Base-by-base conservation (phyloP, 2,888 invertebrate species). In the Elysia crispata region DNA sequence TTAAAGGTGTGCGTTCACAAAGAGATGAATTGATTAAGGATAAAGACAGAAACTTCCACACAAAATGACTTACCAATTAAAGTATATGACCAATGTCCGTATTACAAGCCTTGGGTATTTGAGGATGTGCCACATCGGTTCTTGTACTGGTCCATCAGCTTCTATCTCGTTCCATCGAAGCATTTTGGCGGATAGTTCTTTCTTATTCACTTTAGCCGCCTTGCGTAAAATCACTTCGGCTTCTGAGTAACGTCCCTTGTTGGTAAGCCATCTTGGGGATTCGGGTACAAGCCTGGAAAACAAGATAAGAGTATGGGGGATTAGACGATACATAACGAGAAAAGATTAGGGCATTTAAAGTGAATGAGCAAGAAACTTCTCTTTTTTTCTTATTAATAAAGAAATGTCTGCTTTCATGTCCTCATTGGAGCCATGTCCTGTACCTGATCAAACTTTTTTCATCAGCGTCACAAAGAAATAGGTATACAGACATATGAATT, bases 241-340 rank as follows among this genome's bases (percentile, higher is more conserved):
- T 76, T 87, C 86, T 30, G 83, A 57, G 30, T 81, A 30, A 11
- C 85, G 77, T 1, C 84, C 84, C 69, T 82, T 75, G 15, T 80
- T 79, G 15, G 86, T 66, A 15, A 87, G 75, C 87, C 87, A 87
- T 50, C 87, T 77, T 15, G 87, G 86, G 0, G 87, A 87, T 62
- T 87, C 87, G 0, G 86, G 85, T 0, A 87, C 78, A 23, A 86
- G 49, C 84, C 87, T 87, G 57, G 11, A 23, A 5, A 50, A 20
- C 8, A n/a, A 69, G 15, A 28, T 18, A 15, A 18, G 3, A 23
- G 30, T 5, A 6, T 60, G 15, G n/a, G n/a, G n/a, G n/a, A n/a
- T n/a, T n/a, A n/a, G n/a, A 11, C 54, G 18, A 18, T 54, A 25
- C 18, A 54, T 54, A 54, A 15, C 15, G 13, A 54, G 18, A 18